phyloP scores from a whole-genome alignment of 1,140 invertebrate species.

The Neomicropteryx cornuta region DNA sequence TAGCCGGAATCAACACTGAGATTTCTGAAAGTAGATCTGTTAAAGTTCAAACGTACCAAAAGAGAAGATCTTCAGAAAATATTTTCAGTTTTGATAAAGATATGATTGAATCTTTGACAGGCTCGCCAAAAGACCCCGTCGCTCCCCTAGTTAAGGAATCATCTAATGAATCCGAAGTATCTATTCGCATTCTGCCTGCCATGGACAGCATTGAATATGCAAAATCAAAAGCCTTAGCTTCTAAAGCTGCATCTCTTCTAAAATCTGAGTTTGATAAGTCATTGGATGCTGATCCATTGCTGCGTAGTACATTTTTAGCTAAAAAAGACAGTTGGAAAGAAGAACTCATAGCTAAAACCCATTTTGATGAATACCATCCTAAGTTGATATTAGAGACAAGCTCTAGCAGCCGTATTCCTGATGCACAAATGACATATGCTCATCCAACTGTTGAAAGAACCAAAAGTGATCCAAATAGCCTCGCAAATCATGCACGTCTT shows the following conservation, averaged over 20 bases:
- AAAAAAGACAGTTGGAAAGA: conserved; percentile 46
- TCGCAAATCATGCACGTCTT: conserved; percentile 54
- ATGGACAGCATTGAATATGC: conserved; percentile 44
- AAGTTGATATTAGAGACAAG: conserved; percentile 38
- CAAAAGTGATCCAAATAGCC: conserved; percentile 71
- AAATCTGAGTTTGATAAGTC: conserved; percentile 49
- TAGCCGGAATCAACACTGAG: conserved; percentile 40
- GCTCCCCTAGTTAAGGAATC: conserved; percentile 37
- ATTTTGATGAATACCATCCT: conserved; percentile 51
- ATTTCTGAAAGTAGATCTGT: conserved; percentile 32
- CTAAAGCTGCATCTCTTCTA: conserved; percentile 26
- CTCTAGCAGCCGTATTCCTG: conserved; percentile 36
- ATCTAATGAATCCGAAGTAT: conserved; percentile 42
- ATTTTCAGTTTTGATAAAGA: conserved; percentile 61
- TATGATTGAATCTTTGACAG: conserved; percentile 53
- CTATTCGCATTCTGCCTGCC: conserved; percentile 35
- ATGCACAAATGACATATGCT: conserved; percentile 35
- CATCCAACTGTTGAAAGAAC: conserved; percentile 69
- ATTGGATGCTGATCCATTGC: conserved; percentile 22
- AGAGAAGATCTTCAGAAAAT: conserved; percentile 44
- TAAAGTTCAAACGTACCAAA: conserved; percentile 35
- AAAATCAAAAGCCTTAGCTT: conserved; percentile 34
- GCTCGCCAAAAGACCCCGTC: conserved; percentile 32
- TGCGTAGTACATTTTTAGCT: conserved; percentile 31
- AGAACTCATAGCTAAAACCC: conserved; percentile 49